Conservation (phyloP, 2,888 invertebrate species). For the Allolobophora icterica region DNA sequence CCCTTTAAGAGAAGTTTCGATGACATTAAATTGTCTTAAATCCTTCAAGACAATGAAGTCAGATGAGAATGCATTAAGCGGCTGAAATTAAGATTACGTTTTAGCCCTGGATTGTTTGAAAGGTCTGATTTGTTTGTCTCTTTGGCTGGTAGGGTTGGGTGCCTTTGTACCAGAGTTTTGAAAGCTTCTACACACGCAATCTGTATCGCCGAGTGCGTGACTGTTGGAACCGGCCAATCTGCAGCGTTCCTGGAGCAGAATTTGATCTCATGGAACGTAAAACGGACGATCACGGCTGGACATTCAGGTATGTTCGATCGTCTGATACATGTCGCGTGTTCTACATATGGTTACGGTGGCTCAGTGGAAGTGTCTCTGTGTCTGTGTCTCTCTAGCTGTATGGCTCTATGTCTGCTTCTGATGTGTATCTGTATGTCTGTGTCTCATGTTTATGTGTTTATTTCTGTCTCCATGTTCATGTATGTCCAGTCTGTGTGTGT, state of each 20-base stretch:
- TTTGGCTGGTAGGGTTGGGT: conserved; percentile 63
- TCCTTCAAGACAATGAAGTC: no score
- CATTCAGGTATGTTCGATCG: conserved; percentile 75
- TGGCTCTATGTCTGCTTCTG: no score
- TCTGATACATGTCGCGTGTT: not conserved
- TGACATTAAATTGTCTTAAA: no score
- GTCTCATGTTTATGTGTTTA: no score
- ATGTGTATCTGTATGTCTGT: not conserved
- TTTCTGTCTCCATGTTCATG: no score
- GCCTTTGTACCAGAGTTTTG: conserved; percentile 67
- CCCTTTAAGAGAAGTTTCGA: no score
- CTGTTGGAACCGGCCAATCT: conserved; percentile 93
- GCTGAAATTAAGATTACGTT: no score
- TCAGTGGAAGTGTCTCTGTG: not conserved
- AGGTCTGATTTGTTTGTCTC: not conserved
- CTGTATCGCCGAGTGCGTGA: conserved; percentile 90
- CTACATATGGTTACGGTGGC: not conserved
- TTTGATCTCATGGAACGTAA: conserved; percentile 83
- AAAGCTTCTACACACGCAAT: conserved; percentile 80
- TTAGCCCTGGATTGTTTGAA: no score
- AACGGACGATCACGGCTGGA: conserved; percentile 89
- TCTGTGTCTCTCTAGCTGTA: no score
- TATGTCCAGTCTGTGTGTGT: no score
- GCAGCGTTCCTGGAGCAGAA: conserved; percentile 88
- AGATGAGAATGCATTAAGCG: no score